phyloP scores from a whole-genome alignment of 1,140 invertebrate genomes.

The Uloborus diversus region DNA sequence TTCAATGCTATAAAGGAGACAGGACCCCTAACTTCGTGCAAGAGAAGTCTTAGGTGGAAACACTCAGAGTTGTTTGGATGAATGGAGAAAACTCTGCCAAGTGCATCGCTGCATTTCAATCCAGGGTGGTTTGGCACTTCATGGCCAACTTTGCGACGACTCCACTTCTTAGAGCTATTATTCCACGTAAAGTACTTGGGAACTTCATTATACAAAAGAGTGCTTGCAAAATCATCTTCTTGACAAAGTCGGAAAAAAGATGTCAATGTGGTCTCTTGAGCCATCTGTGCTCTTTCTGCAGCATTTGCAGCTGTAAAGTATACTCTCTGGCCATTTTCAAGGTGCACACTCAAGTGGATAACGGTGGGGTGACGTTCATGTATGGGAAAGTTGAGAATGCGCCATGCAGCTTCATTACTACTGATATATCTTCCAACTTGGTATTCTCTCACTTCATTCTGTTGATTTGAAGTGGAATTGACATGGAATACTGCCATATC shows the following conservation, averaged over 20 bases:
- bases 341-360: slow-evolving; percentile 59
- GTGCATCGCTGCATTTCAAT: slow-evolving; percentile 55
- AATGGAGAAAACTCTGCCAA: slow-evolving; percentile 63
- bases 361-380: slow-evolving; percentile 59
- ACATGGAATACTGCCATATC: slow-evolving; percentile 37
- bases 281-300: too few relatives aligned
- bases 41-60: slow-evolving; percentile 61
- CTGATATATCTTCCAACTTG: slow-evolving; percentile 58
- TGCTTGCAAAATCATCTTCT: slow-evolving; percentile 6
- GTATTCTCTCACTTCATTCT: neutral
- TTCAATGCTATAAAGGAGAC: slow-evolving; percentile 58
- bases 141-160: neutral
- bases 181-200: slow-evolving; percentile 20
- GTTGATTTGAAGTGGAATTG: neutral
- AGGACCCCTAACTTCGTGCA: slow-evolving; percentile 60
- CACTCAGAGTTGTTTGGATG: slow-evolving; percentile 63
- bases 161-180: neutral
- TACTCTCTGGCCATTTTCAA: slow-evolving; percentile 61
- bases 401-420: slow-evolving; percentile 60
- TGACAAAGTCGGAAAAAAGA: neutral
- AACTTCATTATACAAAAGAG: slow-evolving; percentile 12
- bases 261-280: too few relatives aligned
- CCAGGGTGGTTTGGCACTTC: slow-evolving; percentile 59
- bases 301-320: too few relatives aligned
- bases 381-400: slow-evolving; percentile 58